Evolutionary conservation across 2,888 invertebrate genomes (phyloP).

Genomic region (Tenthredo mesomela): DNA sequence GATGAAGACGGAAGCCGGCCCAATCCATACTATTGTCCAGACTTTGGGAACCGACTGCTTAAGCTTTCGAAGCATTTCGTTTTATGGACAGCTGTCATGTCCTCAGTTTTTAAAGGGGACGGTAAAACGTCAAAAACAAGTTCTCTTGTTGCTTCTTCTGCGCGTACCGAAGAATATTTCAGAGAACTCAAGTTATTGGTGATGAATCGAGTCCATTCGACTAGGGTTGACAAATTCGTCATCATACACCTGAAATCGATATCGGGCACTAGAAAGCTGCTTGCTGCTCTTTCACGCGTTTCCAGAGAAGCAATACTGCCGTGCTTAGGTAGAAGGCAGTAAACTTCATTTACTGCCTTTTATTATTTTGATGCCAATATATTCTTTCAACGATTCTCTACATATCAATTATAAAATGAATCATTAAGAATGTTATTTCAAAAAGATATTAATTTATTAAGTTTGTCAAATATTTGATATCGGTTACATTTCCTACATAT

Average conservation of each 20-base stretch:
- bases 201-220: background rate
- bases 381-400: too few species aligned
- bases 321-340: too few species aligned
- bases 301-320: too few species aligned
- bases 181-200: constrained; percentile 20
- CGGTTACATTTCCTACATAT: too few species aligned
- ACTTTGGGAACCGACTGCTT: constrained; percentile 11
- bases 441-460: too few species aligned
- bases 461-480: too few species aligned
- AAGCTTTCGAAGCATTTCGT: background rate
- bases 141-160: constrained; percentile 38
- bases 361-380: too few species aligned
- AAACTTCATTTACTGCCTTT: too few species aligned
- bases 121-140: background rate
- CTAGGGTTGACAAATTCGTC: constrained; percentile 28
- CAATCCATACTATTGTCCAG: constrained; percentile 11
- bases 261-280: too few species aligned
- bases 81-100: constrained; percentile 19
- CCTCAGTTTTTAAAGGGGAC: background rate
- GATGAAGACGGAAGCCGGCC: constrained; percentile 6
- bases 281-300: too few species aligned
- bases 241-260: background rate
- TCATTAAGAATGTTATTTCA: too few species aligned
- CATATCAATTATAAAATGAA: too few species aligned
- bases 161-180: constrained; percentile 30